Conservation (phyloP, 2,797 vertebrate genomes). For the Lates japonicus region DNA sequence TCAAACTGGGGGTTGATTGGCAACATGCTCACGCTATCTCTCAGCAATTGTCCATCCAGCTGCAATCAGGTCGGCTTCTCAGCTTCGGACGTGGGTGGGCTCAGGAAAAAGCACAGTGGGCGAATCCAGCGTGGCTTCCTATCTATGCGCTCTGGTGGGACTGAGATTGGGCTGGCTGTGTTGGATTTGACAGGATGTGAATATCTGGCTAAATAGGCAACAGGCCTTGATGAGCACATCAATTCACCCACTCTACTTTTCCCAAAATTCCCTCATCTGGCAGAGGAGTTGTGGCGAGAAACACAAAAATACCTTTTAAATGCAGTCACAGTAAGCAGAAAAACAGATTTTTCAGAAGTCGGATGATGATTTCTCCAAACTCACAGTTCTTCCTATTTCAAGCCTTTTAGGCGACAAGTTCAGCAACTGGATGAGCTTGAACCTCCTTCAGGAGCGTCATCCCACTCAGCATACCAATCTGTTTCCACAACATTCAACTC, state of each 20-base stretch:
- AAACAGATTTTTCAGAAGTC: not conserved
- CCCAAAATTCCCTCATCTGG: constrained; percentile 30
- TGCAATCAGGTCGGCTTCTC: constrained; percentile 33
- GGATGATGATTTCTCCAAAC: not conserved
- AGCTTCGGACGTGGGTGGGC: constrained; percentile 36
- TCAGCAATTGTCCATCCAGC: constrained; percentile 55
- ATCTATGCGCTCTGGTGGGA: constrained; percentile 48
- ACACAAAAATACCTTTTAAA: not conserved
- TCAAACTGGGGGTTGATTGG: constrained; percentile 51
- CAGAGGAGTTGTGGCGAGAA: not conserved
- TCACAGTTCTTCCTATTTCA: constrained; percentile 9
- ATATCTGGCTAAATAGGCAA: constrained; percentile 56
- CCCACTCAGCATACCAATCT: constrained; percentile 27
- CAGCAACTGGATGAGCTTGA: constrained; percentile 24
- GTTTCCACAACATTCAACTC: constrained; percentile 45
- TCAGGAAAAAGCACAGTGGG: constrained; percentile 69
- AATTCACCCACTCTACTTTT: constrained; percentile 43
- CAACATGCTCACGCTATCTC: no score
- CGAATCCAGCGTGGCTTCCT: constrained; percentile 71
- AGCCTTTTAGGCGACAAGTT: constrained; percentile 42
- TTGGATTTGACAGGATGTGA: constrained; percentile 47
- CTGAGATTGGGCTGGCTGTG: constrained; percentile 56
- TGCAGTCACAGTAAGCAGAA: not conserved
- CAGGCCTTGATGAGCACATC: constrained; percentile 43
- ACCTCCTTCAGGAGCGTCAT: constrained; percentile 18